A percentile compares a stretch with the other conserved stretches of the same genome.
Evolutionary conservation across 1,140 invertebrate genomes (phyloP).

Genomic region (Drosophila tropicalis): DNA sequence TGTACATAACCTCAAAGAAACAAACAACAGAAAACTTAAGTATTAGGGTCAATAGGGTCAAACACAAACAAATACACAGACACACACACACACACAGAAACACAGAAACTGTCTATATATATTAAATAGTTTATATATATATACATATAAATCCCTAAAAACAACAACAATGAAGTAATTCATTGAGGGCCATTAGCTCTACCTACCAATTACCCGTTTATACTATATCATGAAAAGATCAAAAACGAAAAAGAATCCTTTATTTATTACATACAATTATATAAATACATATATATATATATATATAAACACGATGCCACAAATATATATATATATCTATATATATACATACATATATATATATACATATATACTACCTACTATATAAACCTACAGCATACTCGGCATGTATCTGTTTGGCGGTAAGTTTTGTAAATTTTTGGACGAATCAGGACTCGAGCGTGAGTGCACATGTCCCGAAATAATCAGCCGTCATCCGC

Average conservation of each 20-base stretch:
- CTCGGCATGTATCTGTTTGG: constrained; percentile 99
- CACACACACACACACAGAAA: constrained; percentile 12
- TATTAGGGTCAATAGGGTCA: constrained; percentile 15
- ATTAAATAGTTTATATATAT: constrained; percentile 5
- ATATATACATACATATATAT: constrained; percentile 65
- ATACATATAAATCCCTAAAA: constrained; percentile 2
- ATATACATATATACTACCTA: constrained; percentile 74
- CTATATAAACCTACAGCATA: constrained; percentile 89
- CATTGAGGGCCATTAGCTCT: constrained; percentile 31
- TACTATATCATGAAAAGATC: constrained; percentile 32
- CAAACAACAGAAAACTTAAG: constrained; percentile 26
- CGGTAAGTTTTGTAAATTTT: constrained; percentile 99
- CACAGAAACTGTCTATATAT: background rate
- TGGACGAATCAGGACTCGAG: constrained; percentile 92
- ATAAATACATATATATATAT: constrained; percentile 47
- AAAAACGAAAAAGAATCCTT: constrained; percentile 23
- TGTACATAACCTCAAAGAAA: constrained; percentile 55
- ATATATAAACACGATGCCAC: constrained; percentile 47
- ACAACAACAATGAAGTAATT: constrained; percentile 17
- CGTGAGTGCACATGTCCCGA: constrained; percentile 96
- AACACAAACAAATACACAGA: constrained; percentile 16
- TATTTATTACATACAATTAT: constrained; percentile 37
- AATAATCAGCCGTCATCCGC: constrained; percentile 91
- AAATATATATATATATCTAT: constrained; percentile 49
- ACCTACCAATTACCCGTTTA: constrained; percentile 32